phyloP scores from a whole-genome alignment of 2,797 vertebrate species.

The Sphaeramia orbicularis region DNA sequence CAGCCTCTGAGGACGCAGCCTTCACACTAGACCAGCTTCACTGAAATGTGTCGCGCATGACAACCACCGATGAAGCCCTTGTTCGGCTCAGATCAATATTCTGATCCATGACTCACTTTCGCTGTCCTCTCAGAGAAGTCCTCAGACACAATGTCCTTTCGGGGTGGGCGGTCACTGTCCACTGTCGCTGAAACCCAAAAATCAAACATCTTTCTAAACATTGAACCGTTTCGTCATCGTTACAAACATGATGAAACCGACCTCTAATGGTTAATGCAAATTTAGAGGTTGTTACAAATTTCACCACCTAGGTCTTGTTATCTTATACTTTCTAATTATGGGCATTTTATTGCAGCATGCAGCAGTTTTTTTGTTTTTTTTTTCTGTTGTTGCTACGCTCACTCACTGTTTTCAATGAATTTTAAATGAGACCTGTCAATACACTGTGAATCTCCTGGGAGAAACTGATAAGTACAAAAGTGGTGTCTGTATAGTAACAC shows the following conservation, averaged over 20 bases:
- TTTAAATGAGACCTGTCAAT: slow-evolving; percentile 62
- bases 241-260: slow-evolving; percentile 40
- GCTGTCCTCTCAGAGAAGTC: slow-evolving; percentile 40
- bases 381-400: slow-evolving; percentile 26
- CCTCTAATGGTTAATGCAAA: slow-evolving; percentile 25
- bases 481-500: slow-evolving; percentile 20
- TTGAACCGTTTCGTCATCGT: slow-evolving; percentile 40
- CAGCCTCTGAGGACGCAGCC: slow-evolving; percentile 54
- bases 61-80: slow-evolving; percentile 61
- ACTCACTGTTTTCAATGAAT: slow-evolving; percentile 60
- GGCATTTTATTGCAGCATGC: slow-evolving; percentile 44
- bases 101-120: slow-evolving; percentile 69
- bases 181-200: slow-evolving; percentile 29
- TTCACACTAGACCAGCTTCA: slow-evolving; percentile 45
- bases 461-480: slow-evolving; percentile 49
- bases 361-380: not conserved
- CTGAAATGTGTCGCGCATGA: slow-evolving; percentile 58
- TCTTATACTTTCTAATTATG: slow-evolving; percentile 56
- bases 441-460: slow-evolving; percentile 38
- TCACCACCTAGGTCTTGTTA: slow-evolving; percentile 17
- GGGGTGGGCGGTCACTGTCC: slow-evolving; percentile 17
- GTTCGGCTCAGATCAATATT: slow-evolving; percentile 77
- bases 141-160: slow-evolving; percentile 45
- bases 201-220: slow-evolving; percentile 16
- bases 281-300: slow-evolving; percentile 12